Percentiles rank a stretch among this genome's conserved stretches.
These are phyloP conservation scores for Oryzaephilus surinamensis DNA, from an alignment of 1,140 invertebrate genomes.

Conservation along the genomic window DNA sequence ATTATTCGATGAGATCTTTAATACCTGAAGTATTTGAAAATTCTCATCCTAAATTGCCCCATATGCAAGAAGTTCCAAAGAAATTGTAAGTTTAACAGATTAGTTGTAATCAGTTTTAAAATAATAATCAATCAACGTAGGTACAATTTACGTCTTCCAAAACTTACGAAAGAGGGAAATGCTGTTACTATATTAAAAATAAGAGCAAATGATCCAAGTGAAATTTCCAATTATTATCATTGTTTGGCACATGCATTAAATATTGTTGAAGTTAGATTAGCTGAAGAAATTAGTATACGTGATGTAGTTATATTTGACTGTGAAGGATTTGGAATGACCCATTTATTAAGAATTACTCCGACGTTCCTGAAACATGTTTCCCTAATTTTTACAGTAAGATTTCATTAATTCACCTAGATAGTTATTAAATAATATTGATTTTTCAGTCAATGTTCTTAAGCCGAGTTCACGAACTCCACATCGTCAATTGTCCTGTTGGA, in stretches of 20 bases:
- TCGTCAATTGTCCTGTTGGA: constrained; percentile 2
- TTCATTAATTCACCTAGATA: neutral
- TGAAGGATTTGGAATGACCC: neutral
- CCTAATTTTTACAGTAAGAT: constrained; percentile 1
- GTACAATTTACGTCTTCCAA: neutral
- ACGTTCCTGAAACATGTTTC: constrained; percentile 1
- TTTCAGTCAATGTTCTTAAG: constrained; percentile 1
- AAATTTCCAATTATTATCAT: neutral
- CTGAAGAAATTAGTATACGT: neutral
- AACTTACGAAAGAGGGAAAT: neutral
- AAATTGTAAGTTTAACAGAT: constrained; percentile 1
- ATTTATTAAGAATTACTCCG: neutral
- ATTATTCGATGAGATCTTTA: neutral
- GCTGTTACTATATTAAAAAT: neutral
- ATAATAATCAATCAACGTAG: neutral
- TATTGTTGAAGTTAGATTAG: constrained; percentile 1
- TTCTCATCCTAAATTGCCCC: neutral
- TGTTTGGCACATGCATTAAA: neutral
- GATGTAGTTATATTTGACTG: constrained; percentile 3
- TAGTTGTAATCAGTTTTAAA: neutral
- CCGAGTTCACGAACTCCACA: neutral
- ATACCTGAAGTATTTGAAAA: neutral
- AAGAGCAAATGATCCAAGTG: neutral
- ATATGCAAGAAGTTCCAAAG: constrained; percentile 2
- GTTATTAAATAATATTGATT: neutral